Evolutionary conservation across 2,888 invertebrate genomes (phyloP).

Genomic region (Prosopocoilus inquinatus): DNA sequence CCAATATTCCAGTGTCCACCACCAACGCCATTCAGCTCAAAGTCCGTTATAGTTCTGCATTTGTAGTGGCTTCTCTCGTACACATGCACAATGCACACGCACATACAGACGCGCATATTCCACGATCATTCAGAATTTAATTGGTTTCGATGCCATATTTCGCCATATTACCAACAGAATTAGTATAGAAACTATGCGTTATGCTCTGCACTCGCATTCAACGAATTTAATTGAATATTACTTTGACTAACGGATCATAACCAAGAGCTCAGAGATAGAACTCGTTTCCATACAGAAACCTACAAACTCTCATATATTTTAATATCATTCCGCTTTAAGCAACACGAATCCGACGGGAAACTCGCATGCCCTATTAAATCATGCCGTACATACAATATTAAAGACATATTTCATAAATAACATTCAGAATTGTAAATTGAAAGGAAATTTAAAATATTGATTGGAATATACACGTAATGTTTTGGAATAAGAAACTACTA

Average conservation of each 20-base stretch:
- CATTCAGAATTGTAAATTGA: no score
- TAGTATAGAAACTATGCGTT: slow-evolving; percentile 32
- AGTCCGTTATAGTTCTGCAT: slow-evolving; percentile 33
- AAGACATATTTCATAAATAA: no score
- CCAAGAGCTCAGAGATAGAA: slow-evolving; percentile 20
- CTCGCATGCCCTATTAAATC: no score
- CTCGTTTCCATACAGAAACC: neutral
- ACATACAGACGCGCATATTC: slow-evolving; percentile 26
- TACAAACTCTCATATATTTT: no score
- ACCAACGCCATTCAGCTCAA: slow-evolving; percentile 30
- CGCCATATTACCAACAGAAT: slow-evolving; percentile 35
- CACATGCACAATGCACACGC: slow-evolving; percentile 32
- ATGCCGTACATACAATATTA: no score
- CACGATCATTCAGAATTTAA: slow-evolving; percentile 44
- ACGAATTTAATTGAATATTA: slow-evolving; percentile 39
- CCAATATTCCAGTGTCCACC: slow-evolving; percentile 27
- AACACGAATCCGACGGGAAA: no score
- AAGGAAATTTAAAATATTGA: no score
- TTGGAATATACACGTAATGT: neutral
- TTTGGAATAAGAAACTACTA: neutral
- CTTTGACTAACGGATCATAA: slow-evolving; percentile 39
- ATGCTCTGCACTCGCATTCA: slow-evolving; percentile 14
- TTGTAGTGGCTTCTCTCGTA: slow-evolving; percentile 31
- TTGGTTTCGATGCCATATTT: slow-evolving; percentile 45
- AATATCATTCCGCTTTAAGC: no score